Base-by-base conservation (phyloP, 2,888 invertebrate genomes). In the Furcula furcula region DNA sequence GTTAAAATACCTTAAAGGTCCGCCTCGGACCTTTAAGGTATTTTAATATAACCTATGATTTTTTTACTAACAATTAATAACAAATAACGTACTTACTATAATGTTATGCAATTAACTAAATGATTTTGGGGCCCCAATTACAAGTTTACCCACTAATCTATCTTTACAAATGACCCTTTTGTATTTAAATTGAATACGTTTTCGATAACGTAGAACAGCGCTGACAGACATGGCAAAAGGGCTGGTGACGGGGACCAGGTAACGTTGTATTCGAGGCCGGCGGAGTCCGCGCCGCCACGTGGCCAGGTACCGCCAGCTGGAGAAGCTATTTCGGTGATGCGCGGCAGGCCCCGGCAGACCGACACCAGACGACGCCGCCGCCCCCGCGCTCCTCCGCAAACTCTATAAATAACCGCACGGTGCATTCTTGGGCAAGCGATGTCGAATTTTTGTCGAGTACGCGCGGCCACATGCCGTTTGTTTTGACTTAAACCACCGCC, bases 331-430 rank as follows among this genome's bases (percentile, higher is more conserved):
- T 88, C 72, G 71, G 88, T 84, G 89, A 87, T 83, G 88, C 90
- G 88, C 85, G 83, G 89, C 90, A 90, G 90, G 88, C 89, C 90
- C 90, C 85, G 90, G 91, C 88, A 90, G 90, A 89, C 86, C 90
- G 89, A 87, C 85, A 86, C 84, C 85, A 88, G 87, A 87, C 88
- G 82, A 78, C 77, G 82, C 75, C 77, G 80, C 82, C 86, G 85
- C 80, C 86, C 86, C 87, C 87, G 92, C 88, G 80, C 83, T 77
- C 78, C 89, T 85, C 79, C 76, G n/a, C 74, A 65, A 76, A 73
- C 74, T 69, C 87, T 87, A 87, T 79, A 80, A 81, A 86, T 87
- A 87, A 66, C 76, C 76, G 68, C 81, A 81, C 84, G 82, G 84
- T 86, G 85, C 87, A 88, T 88, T 88, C 88, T 88, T 88, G 85